Evolutionary conservation across 2,797 vertebrate species (phyloP).

Genomic region (Microhierax caerulescens): DNA sequence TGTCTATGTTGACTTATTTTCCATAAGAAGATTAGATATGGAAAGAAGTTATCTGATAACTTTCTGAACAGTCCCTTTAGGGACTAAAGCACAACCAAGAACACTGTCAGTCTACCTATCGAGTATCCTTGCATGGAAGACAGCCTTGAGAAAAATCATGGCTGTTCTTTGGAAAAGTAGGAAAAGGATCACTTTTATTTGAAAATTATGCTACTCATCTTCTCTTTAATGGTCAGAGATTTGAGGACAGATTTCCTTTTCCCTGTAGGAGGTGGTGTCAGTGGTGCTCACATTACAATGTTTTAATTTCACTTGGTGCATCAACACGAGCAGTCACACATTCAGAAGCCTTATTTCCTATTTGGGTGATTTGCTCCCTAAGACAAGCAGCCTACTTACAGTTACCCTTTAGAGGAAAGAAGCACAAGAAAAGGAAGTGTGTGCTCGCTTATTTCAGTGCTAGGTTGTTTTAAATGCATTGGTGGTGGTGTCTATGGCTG

Average conservation of each 20-base stretch:
- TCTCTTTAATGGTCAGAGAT: background rate
- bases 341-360: background rate
- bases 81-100: background rate
- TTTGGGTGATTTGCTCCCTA: background rate
- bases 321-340: background rate
- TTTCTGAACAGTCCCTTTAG: background rate
- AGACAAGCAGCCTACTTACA: background rate
- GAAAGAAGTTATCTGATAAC: background rate
- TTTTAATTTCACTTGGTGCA: background rate
- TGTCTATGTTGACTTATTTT: background rate
- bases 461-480: background rate
- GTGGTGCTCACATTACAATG: background rate
- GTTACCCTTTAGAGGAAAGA: background rate
- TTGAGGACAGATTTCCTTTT: background rate
- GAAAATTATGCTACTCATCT: background rate
- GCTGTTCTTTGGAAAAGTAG: background rate
- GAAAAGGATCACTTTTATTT: background rate
- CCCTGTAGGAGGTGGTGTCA: background rate
- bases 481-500: background rate
- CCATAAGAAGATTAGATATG: background rate
- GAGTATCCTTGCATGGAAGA: background rate
- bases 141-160: background rate
- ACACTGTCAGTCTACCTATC: background rate
- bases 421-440: background rate
- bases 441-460: background rate